Base-by-base conservation (phyloP, 2,113 vertebrate species). In the Xerus inauris region DNA sequence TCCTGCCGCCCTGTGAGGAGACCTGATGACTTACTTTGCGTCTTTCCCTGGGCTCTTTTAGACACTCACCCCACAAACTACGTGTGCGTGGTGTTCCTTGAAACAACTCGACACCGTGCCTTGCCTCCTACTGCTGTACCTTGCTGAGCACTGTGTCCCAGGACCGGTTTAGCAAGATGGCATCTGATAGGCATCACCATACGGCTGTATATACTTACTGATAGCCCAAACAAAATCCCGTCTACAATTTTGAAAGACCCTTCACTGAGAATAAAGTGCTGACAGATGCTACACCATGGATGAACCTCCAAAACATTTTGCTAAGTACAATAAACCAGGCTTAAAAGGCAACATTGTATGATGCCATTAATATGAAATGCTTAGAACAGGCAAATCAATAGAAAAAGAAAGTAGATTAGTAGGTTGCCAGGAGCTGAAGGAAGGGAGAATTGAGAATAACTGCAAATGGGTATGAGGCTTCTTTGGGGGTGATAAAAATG, bases 401-500 rank as follows among this genome's bases (percentile, higher is more conserved):
- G 91, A 92, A 94, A 84, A 9, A 92, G 86, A 97, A 95, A 87
- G 38, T 20, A 95, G 72, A 88, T 82, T 79, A 45, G 72, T 95
- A n/a, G 90, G 81, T 88, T 80, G 30, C 47, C 62, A 89, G 89
- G 40, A 82, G 28, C 4, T 28, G 40, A 81, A 76, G 65, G 71
- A 82, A 35, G 14, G 42, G 11, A 62, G 47, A 49, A 35, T 38
- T 49, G 38, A 82, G 47, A 96, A 40, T 0, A 6, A 51, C 51
- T 96, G 88, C 91, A 94, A 94, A 95, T 91, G 84, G 89, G 87
- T 59, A 11, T 73, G 49, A 57, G n/a, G 62, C 90, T 96, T 96
- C 83, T 73, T 89, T 80, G 5, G 16, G 28, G 85, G 54, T 85
- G 62, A 95, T 62, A 57, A 86, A 91, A 96, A 71, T 69, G 54